These are phyloP conservation scores for Silurus aristotelis DNA, from an alignment of 2,797 vertebrate species.

Conservation along the genomic window DNA sequence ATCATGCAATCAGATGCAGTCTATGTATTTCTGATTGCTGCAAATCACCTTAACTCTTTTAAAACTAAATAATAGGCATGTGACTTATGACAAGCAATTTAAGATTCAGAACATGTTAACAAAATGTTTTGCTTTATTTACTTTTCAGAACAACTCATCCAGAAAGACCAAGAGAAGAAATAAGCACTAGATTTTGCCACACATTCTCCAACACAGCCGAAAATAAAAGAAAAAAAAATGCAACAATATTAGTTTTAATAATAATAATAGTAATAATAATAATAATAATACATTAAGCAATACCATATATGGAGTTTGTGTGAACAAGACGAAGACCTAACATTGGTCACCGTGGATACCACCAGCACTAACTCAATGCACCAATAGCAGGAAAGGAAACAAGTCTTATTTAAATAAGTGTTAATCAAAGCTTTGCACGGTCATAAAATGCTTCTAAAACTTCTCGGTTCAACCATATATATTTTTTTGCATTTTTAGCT, in stretches of 20 bases:
- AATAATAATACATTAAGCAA: constrained; percentile 77
- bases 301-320: constrained; percentile 74
- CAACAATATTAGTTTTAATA: constrained; percentile 56
- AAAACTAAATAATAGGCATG: not conserved
- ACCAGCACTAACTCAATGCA: constrained; percentile 80
- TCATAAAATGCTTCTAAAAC: constrained; percentile 84
- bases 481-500: constrained; percentile 55
- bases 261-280: constrained; percentile 62
- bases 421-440: constrained; percentile 81
- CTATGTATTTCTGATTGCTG: not conserved
- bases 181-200: constrained; percentile 73
- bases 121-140: constrained; percentile 81
- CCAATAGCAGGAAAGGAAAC: constrained; percentile 80
- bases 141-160: constrained; percentile 77
- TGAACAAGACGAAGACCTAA: constrained; percentile 71
- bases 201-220: constrained; percentile 76
- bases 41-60: not conserved
- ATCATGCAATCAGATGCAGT: not conserved
- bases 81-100: not conserved
- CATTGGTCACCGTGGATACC: constrained; percentile 72
- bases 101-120: constrained; percentile 64
- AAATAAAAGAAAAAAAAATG: constrained; percentile 63
- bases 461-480: constrained; percentile 62
- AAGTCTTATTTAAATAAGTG: constrained; percentile 80
- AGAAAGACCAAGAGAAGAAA: constrained; percentile 77